Conservation (phyloP, 2,113 vertebrate species). For the Pollachius pollachius region DNA sequence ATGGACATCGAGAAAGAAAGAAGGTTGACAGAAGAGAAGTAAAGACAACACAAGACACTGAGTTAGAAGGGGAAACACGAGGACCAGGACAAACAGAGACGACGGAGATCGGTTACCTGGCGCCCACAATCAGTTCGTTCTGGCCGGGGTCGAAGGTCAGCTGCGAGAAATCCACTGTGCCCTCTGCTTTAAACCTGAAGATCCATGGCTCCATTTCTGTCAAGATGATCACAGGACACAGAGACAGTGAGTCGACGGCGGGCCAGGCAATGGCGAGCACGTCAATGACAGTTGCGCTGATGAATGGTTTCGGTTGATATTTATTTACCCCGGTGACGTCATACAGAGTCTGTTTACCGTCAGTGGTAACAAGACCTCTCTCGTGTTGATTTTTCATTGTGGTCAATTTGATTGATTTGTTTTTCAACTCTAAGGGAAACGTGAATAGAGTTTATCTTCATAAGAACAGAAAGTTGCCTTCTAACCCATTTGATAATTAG, state of each 20-base stretch:
- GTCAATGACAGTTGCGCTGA: conserved; percentile 19
- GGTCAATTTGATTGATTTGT: too few relatives aligned
- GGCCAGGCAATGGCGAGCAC: too few relatives aligned
- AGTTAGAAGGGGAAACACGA: background rate
- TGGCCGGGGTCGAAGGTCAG: conserved; percentile 94
- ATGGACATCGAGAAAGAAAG: background rate
- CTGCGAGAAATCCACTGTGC: conserved; percentile 95
- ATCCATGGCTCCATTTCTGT: conserved; percentile 96
- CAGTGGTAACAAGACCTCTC: too few relatives aligned
- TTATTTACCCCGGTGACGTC: too few relatives aligned
- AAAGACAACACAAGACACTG: background rate
- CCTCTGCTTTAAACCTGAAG: conserved; percentile 85
- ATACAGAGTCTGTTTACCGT: too few relatives aligned
- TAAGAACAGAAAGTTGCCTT: too few relatives aligned
- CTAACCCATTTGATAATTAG: too few relatives aligned
- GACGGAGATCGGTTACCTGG: conserved; percentile 80
- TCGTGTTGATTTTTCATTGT: too few relatives aligned
- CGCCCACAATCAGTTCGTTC: conserved; percentile 94
- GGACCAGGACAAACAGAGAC: background rate
- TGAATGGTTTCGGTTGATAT: too few relatives aligned
- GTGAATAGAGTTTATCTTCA: too few relatives aligned
- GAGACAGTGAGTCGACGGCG: conserved; percentile 1
- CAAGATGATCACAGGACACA: conserved; percentile 58
- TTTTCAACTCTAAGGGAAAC: too few relatives aligned
- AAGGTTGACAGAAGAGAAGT: background rate